A percentile compares a stretch with the other conserved stretches of the same genome.
phyloP scores from a whole-genome alignment of 2,797 vertebrate species.

The Lutjanus argentimaculatus region DNA sequence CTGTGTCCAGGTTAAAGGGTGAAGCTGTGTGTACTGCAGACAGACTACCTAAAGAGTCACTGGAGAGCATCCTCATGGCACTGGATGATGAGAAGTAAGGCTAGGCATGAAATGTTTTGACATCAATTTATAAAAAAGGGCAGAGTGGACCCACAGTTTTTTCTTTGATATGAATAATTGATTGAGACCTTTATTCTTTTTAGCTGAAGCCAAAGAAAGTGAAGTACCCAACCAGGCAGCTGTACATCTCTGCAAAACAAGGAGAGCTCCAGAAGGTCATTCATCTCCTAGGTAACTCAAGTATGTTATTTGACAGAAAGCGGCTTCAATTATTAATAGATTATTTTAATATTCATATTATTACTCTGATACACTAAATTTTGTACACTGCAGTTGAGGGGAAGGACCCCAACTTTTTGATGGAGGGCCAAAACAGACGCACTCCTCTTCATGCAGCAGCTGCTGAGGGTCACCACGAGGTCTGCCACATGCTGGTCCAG shows the following conservation, averaged over 20 bases:
- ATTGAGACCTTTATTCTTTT: conserved; percentile 24
- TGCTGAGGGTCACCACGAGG: conserved; percentile 93
- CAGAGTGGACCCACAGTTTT: background rate
- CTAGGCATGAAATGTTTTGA: conserved; percentile 10
- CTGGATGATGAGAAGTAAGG: conserved; percentile 95
- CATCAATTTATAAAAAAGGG: conserved; percentile 3
- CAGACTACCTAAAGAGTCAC: conserved; percentile 89
- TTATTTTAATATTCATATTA: background rate
- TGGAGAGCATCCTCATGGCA: conserved; percentile 93
- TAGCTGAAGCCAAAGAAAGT: conserved; percentile 92
- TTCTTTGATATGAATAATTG: conserved; percentile 12
- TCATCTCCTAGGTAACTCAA: conserved; percentile 92
- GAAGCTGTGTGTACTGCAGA: conserved; percentile 71
- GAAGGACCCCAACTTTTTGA: conserved; percentile 95
- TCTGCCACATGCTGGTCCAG: conserved; percentile 98
- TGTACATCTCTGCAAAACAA: conserved; percentile 94
- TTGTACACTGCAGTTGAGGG: conserved; percentile 90
- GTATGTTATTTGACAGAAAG: background rate
- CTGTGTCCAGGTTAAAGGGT: conserved; percentile 57
- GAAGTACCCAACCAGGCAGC: conserved; percentile 93
- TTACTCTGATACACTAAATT: background rate
- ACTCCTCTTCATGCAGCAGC: conserved; percentile 94
- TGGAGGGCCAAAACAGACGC: conserved; percentile 92
- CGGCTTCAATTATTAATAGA: background rate
- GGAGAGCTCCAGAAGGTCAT: conserved; percentile 97